Percentiles rank a stretch among this genome's conserved stretches.
Evolutionary conservation across 1,140 invertebrate species (phyloP).

Genomic region (Aphidius gifuensis): DNA sequence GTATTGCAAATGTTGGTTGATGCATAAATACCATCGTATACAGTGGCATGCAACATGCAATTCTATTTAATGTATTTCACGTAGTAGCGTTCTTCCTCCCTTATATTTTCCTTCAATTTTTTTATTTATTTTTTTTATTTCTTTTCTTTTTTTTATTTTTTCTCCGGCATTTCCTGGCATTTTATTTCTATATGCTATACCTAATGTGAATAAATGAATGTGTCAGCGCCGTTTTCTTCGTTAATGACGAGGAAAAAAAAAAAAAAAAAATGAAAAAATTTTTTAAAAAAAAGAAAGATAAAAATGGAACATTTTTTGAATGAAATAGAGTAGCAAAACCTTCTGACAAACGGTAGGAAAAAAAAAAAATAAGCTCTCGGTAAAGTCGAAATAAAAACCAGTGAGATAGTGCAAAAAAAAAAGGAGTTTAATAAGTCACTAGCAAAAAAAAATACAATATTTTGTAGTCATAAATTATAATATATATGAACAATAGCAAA

Average conservation of each 20-base stretch:
- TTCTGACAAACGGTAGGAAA: background rate
- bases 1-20: slow-evolving; percentile 4
- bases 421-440: background rate
- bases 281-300: slow-evolving; percentile 26
- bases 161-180: background rate
- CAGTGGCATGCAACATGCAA: slow-evolving; percentile 1
- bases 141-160: background rate
- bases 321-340: slow-evolving; percentile 1
- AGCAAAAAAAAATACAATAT: too few species aligned
- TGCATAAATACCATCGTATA: slow-evolving; percentile 19
- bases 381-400: background rate
- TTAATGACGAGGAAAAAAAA: slow-evolving; percentile 31
- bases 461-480: background rate
- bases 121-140: slow-evolving; percentile 15
- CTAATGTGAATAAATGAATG: slow-evolving; percentile 38
- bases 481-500: background rate
- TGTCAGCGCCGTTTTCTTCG: slow-evolving; percentile 26
- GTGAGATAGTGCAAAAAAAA: background rate
- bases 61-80: slow-evolving; percentile 9
- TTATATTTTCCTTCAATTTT: slow-evolving; percentile 3
- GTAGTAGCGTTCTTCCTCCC: background rate
- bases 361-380: too few species aligned
- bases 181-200: slow-evolving; percentile 3
- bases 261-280: slow-evolving; percentile 12
- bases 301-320: background rate